Percentiles rank a stretch among this genome's conserved stretches.
These are phyloP conservation scores for Varanus salvator DNA, from an alignment of 2,113 vertebrate species.

Conservation along the genomic window DNA sequence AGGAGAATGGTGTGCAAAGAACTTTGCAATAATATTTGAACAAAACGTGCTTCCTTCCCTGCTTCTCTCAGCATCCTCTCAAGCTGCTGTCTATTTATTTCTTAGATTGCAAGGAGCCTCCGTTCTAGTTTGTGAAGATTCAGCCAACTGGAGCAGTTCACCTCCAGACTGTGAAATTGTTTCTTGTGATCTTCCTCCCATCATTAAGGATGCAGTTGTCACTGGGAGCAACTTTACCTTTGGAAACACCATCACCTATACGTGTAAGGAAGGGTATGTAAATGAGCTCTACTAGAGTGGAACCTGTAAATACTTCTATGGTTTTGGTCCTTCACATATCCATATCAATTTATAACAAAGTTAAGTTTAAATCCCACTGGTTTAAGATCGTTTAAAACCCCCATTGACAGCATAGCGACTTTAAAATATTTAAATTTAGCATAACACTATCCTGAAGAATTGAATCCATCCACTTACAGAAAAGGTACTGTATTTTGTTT, in stretches of 20 bases:
- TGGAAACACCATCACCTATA: conserved; percentile 86
- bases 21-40: neutral
- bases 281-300: neutral
- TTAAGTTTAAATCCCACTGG: neutral
- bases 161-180: conserved; percentile 83
- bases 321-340: no score
- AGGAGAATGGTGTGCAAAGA: neutral
- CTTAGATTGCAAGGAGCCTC: conserved; percentile 89
- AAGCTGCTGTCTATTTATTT: neutral
- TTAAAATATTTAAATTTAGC: neutral
- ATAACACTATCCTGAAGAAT: neutral
- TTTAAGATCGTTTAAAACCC: neutral
- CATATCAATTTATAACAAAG: no score
- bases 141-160: conserved; percentile 87
- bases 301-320: neutral
- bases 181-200: conserved; percentile 85
- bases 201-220: conserved; percentile 83
- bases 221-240: conserved; percentile 87
- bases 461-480: neutral
- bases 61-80: neutral
- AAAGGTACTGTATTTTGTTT: no score
- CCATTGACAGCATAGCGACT: neutral
- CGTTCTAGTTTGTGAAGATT: conserved; percentile 85
- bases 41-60: neutral
- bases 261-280: conserved; percentile 95